Base-by-base conservation (phyloP, 92 coral and sea anemone species). In the Paragorgia papillata region DNA sequence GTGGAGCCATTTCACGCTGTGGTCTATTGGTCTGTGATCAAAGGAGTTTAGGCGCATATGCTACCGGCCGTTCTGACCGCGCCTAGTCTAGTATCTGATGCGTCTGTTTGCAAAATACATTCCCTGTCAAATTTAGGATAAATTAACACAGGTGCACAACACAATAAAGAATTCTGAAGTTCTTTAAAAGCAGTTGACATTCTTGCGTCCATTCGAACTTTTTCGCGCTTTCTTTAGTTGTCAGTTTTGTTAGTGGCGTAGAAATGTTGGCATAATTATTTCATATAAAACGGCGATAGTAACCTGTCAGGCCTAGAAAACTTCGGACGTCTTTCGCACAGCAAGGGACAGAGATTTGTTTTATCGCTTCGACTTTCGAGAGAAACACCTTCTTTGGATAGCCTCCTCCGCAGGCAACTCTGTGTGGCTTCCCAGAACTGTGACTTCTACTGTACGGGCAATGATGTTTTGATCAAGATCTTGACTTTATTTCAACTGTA, bases 1-100 rank as follows among this genome's bases (percentile, higher is more conserved):
- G 40, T 82, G 49, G 3, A 82, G 60, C 82, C 82, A 82, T 15
- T 41, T 48, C 26, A 81, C 75, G 30, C 57, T 71, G 32, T 81
- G 80, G 30, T 81, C 79, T 12, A 80, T 60, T 9, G 73, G 43
- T 29, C 73, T 28, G 65, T 0, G 46, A 30, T 24, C 67, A 66
- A 7, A 80, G 69, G n/a, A 51, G 12, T 41, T 50, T 48, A 66
- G 77, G 53, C 18, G 57, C 84, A 55, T 66, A 80, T 13, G 84
- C 77, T 4, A 80, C 51, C 9, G 60, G 55, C 18, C 39, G 53
- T 20, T 53, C 84, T 79, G 27, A 80, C 59, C 9, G 84, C 53
- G 15, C 53, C 53, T 46, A 46, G 53, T 46, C 53, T n/a, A 46
- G 9, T 15, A n/a, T 7, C 53, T 46, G 53, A 46, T 46, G 53